A percentile compares a stretch with the other conserved stretches of the same genome.
Conservation (phyloP, 2,113 vertebrate genomes). For the Rhineura floridana region DNA sequence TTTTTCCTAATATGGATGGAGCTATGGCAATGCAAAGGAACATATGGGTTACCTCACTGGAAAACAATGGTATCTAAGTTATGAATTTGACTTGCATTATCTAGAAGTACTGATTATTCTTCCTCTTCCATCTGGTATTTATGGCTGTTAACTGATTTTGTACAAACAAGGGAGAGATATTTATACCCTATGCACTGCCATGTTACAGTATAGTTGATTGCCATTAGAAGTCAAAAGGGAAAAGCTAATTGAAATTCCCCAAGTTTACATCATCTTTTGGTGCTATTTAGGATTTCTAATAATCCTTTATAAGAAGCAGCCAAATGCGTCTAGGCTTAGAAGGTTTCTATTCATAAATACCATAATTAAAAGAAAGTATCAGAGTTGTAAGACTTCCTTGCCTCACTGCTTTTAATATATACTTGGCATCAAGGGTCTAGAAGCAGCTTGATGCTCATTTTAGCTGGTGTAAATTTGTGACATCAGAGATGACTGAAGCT, state of each 20-base stretch:
- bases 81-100: constrained; percentile 61
- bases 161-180: constrained; percentile 55
- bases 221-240: constrained; percentile 45
- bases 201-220: constrained; percentile 32
- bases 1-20: constrained; percentile 18
- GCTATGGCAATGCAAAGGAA: background rate
- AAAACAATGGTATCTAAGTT: constrained; percentile 56
- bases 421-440: background rate
- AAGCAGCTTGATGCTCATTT: background rate
- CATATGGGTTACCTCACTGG: constrained; percentile 45
- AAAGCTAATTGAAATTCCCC: constrained; percentile 27
- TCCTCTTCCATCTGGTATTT: constrained; percentile 56
- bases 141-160: constrained; percentile 48
- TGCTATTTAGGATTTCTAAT: constrained; percentile 40
- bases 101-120: constrained; percentile 44
- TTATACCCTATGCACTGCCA: constrained; percentile 30
- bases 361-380: background rate
- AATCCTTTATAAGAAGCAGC: constrained; percentile 53
- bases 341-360: constrained; percentile 9
- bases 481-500: background rate
- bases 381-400: background rate
- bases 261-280: constrained; percentile 21
- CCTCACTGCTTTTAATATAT: background rate
- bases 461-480: too few relatives aligned
- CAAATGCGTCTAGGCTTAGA: constrained; percentile 31